These are phyloP conservation scores for Lethrus apterus DNA, from an alignment of 1,140 invertebrate genomes.

Conservation along the genomic window DNA sequence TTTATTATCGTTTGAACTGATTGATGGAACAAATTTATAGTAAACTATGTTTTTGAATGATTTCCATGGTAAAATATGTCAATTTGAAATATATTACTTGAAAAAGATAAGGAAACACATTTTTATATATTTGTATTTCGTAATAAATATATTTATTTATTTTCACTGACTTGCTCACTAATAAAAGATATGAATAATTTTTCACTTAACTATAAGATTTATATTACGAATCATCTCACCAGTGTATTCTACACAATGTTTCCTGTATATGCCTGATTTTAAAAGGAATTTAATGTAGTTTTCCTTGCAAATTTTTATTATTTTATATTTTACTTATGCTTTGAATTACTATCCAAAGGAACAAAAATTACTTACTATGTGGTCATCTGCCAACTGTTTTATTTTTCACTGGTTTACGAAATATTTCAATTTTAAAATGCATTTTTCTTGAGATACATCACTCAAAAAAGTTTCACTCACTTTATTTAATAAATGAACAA, in stretches of 20 bases:
- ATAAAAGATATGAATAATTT: neutral
- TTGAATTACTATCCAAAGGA: neutral
- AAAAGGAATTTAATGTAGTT: slow-evolving; percentile 3
- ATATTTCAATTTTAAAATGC: slow-evolving; percentile 14
- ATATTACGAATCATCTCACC: slow-evolving; percentile 9
- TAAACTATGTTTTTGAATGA: too few relatives aligned
- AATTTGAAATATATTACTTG: too few relatives aligned
- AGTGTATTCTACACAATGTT: too few relatives aligned
- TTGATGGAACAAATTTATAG: too few relatives aligned
- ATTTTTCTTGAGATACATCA: slow-evolving; percentile 12
- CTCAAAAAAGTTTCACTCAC: neutral
- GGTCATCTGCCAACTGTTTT: slow-evolving; percentile 33
- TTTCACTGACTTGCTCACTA: too few relatives aligned
- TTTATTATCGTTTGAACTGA: too few relatives aligned
- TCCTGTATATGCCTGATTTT: slow-evolving; percentile 4
- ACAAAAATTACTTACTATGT: slow-evolving; percentile 26
- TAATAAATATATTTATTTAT: too few relatives aligned
- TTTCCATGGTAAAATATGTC: too few relatives aligned
- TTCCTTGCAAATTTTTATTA: neutral
- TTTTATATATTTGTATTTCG: too few relatives aligned
- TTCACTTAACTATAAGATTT: slow-evolving; percentile 12
- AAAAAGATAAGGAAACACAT: too few relatives aligned
- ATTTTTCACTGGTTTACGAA: slow-evolving; percentile 11
- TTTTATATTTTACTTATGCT: neutral
- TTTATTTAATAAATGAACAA: neutral